Evolutionary conservation across 2,113 vertebrate species (phyloP).

Genomic region (Forbesichthys papilliferus): DNA sequence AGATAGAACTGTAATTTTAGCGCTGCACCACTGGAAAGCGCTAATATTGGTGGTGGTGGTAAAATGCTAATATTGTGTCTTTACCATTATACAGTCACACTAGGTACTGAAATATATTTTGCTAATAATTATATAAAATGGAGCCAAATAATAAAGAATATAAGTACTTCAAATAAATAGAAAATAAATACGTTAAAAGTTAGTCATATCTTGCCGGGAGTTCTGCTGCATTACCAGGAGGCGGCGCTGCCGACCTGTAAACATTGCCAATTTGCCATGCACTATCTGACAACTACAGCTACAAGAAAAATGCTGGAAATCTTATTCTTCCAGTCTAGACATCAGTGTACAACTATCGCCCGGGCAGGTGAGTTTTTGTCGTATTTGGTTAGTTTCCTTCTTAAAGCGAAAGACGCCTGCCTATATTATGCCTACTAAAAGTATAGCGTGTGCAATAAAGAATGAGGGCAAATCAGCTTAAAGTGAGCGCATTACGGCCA

Average conservation of each 20-base stretch:
- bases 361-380: constrained; percentile 50
- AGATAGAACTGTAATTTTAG: too few relatives aligned
- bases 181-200: too few relatives aligned
- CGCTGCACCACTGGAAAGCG: too few relatives aligned
- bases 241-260: not conserved
- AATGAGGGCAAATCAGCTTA: constrained; percentile 78
- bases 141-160: too few relatives aligned
- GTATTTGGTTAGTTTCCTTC: constrained; percentile 5
- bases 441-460: constrained; percentile 40
- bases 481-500: constrained; percentile 60
- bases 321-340: constrained; percentile 17
- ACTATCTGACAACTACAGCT: constrained; percentile 44
- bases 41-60: too few relatives aligned
- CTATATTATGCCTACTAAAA: not conserved
- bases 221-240: not conserved
- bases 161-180: too few relatives aligned
- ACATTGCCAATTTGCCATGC: constrained; percentile 38
- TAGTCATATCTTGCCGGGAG: too few relatives aligned
- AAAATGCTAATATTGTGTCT: too few relatives aligned
- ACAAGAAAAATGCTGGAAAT: constrained; percentile 55
- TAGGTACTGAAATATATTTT: too few relatives aligned
- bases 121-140: too few relatives aligned
- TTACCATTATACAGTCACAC: too few relatives aligned
- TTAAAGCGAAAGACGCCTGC: not conserved
- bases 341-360: not conserved